Conservation (phyloP, 2,113 vertebrate species). For the Campylomormyrus tamandua region DNA sequence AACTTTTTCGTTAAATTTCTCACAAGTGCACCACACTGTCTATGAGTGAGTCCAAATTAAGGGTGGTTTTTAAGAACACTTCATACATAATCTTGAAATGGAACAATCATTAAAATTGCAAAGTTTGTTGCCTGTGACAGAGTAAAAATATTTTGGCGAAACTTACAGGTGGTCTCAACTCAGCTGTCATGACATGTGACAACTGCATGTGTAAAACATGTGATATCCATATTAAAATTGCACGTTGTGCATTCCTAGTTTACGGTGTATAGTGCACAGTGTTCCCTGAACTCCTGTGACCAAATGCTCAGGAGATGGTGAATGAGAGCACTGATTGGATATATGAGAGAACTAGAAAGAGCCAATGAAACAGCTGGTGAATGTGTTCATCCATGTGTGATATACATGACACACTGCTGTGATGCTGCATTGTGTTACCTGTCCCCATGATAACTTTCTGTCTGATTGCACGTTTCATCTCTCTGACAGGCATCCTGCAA, state of each 20-base stretch:
- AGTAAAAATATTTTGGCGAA: neutral
- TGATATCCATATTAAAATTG: neutral
- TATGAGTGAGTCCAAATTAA: neutral
- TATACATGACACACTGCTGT: neutral
- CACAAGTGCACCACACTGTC: too few relatives aligned
- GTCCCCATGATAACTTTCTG: neutral
- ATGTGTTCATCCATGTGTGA: neutral
- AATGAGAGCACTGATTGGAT: neutral
- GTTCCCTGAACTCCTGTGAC: neutral
- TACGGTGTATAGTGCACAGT: neutral
- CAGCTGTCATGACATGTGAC: neutral
- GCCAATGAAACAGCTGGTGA: neutral
- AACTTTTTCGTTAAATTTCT: too few relatives aligned
- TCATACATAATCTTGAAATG: neutral
- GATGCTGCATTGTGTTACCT: neutral
- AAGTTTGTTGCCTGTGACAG: neutral
- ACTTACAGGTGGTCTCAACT: neutral
- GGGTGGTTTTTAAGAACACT: neutral
- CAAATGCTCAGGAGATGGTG: neutral
- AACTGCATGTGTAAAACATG: neutral
- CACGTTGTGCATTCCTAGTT: neutral
- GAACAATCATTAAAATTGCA: neutral
- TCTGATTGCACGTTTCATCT: neutral
- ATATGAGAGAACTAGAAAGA: neutral
- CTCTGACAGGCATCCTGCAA: conserved; percentile 22